Conservation (phyloP, 2,888 invertebrate species). For the Achlya flavicornis region DNA sequence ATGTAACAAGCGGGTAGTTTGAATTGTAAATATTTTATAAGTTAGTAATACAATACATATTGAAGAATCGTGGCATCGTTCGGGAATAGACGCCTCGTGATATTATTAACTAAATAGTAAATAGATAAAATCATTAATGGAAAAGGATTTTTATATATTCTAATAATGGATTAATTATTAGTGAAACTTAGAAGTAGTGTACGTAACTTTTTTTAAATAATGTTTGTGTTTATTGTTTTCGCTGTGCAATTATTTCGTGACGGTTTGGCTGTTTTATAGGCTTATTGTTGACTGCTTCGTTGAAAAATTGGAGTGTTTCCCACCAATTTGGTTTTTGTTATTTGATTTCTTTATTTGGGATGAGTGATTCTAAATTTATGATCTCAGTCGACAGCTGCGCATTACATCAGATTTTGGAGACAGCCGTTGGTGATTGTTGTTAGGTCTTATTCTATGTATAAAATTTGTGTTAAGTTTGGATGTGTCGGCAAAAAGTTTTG, state of each 20-base stretch:
- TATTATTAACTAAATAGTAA: slow-evolving; percentile 82
- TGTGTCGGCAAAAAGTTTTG: slow-evolving; percentile 72
- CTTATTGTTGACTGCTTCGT: slow-evolving; percentile 73
- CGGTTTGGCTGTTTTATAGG: slow-evolving; percentile 63
- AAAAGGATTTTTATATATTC: slow-evolving; percentile 83
- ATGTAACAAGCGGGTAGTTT: slow-evolving; percentile 77
- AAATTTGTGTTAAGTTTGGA: slow-evolving; percentile 74
- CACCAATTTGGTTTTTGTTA: slow-evolving; percentile 60
- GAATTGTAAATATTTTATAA: slow-evolving; percentile 79
- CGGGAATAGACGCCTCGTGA: slow-evolving; percentile 79
- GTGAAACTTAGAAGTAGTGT: slow-evolving; percentile 79
- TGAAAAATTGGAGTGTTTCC: slow-evolving; percentile 53
- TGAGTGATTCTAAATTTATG: slow-evolving; percentile 69
- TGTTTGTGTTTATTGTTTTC: slow-evolving; percentile 80
- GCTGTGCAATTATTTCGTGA: slow-evolving; percentile 77
- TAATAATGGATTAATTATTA: slow-evolving; percentile 81
- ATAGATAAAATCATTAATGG: slow-evolving; percentile 82
- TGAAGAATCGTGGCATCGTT: slow-evolving; percentile 75
- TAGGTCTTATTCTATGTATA: slow-evolving; percentile 58
- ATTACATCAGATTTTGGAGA: slow-evolving; percentile 65
- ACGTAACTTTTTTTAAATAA: slow-evolving; percentile 56
- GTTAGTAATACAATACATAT: slow-evolving; percentile 67
- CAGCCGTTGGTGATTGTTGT: slow-evolving; percentile 73
- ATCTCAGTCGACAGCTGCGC: slow-evolving; percentile 80
- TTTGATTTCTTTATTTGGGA: slow-evolving; percentile 43